Evolutionary conservation across 2,797 vertebrate species (phyloP), one percentile per base, ranked within the genome.

Genomic region (Adelosebastes latens): DNA sequence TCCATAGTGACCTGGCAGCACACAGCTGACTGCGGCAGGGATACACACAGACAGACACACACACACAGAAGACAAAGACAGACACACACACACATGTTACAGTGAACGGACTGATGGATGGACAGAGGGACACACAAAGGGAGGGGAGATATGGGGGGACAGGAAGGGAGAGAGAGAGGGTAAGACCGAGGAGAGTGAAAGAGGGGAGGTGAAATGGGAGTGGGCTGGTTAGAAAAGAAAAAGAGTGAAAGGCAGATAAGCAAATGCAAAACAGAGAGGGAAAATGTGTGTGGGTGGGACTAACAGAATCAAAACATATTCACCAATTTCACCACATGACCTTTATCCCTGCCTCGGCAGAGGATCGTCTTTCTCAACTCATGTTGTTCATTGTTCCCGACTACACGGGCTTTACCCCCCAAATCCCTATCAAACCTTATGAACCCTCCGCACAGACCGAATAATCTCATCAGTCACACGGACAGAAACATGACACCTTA

Each of bases 1-100:
- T 94, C 95, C 94, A 96, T 95, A 94, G 95, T 88, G 92, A 93
- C 93, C 87, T 88, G 87, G 91, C 90, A 93, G 86, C 91, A 93
- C 93, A 93, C 93, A 93, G 94, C 91, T 94, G 92, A 95, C 91
- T 93, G 89, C 84, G 83, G 88, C 88, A 90, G 84, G 87, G 93
- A 87, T 90, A 89, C 77, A 88, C 88, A 87, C 89, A 91, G 66
- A 87, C 79, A 90, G 56, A 86, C 88, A 82, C 39, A 31, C 84
- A 84, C 84, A 31, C 60, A 0, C 61, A 71, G 11, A 72, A 49
- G 22, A 81, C 72, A 65, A 31, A 74, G 24, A 56, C 75, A 78
- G 9, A 32, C 80, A 73, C 70, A 82, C 75, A 77, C 74, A 84
- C 81, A 79, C 81, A 79, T 49, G 80, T 61, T 85, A 86, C 83